Base-by-base conservation (phyloP, 1,140 invertebrate species). In the Panulirus ornatus region DNA sequence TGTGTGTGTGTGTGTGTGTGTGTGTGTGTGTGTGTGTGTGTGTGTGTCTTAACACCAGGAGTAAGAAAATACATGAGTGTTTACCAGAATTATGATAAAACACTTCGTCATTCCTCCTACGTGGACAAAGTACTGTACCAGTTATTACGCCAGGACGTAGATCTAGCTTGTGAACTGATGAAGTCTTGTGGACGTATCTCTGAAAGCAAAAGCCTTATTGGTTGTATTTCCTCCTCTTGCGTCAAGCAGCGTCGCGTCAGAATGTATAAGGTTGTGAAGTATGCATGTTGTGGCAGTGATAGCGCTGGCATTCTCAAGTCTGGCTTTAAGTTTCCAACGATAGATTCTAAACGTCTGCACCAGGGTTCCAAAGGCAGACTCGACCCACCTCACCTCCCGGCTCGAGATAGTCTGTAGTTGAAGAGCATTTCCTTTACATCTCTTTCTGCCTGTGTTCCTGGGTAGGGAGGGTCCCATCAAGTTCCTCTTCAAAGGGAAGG, bases 151-250 rank as follows among this genome's bases (percentile, higher is more conserved):
- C n/a, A n/a, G n/a, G n/a, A n/a, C n/a, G n/a, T n/a, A n/a, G n/a
- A n/a, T n/a, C n/a, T n/a, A n/a, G 47, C 54, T 34, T 40, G 47
- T 27, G 73, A 78, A 27, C 40, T 36, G 86, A 82, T 58, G 70
- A 84, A n/a, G n/a, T n/a, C n/a, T n/a, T n/a, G n/a, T 86, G 5
- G 81, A 34, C 40, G 54, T 73, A 42, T 86, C 84, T 86, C 84
- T 86, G 6, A 71, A 73, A 44, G 27, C 70, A 71, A 86, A 86
- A 75, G 58, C 66, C 42, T 73, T 70, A 36, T 40, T 73, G 9
- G 66, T 75, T 44, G 84, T 34, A 71, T 73, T 86, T 42, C 75
- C 84, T 19, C 84, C 66, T 42, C 66, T 42, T n/a, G n/a, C n/a
- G n/a, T n/a, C n/a, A n/a, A n/a, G n/a, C 44, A 42, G n/a, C 73